phyloP scores from a whole-genome alignment of 2,797 vertebrate genomes.

The Nyctalus aviator region DNA sequence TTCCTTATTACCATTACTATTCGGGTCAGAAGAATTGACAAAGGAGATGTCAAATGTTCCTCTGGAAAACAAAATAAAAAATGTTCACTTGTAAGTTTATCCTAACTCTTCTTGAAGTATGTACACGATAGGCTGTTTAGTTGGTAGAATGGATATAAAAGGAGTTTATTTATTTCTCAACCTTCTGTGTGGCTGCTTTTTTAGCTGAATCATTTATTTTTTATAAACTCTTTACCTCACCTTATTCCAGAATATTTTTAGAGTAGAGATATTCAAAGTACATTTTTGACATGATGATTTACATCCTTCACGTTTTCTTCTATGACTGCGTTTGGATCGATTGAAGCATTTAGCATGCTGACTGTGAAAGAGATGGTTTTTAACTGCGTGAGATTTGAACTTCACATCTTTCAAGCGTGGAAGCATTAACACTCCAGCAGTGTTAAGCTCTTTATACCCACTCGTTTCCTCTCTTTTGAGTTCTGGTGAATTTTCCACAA shows the following conservation, averaged over 20 bases:
- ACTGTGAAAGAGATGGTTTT: slow-evolving; percentile 49
- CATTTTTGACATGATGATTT: background rate
- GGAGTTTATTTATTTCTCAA: background rate
- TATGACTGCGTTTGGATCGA: background rate
- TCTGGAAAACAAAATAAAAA: background rate
- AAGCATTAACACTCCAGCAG: slow-evolving; percentile 81
- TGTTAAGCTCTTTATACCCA: slow-evolving; percentile 81
- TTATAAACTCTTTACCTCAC: background rate
- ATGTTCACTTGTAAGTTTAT: background rate
- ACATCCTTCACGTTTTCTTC: background rate
- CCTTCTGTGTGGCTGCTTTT: background rate
- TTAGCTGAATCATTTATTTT: slow-evolving; percentile 1
- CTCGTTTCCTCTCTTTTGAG: slow-evolving; percentile 77
- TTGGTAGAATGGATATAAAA: background rate
- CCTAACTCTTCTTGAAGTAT: background rate
- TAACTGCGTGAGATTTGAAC: slow-evolving; percentile 62
- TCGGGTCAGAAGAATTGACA: background rate
- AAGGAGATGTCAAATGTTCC: background rate
- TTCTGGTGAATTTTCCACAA: slow-evolving; percentile 76
- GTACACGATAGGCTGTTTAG: background rate
- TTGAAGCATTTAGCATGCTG: background rate
- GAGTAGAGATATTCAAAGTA: background rate
- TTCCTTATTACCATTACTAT: background rate
- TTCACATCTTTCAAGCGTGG: slow-evolving; percentile 24
- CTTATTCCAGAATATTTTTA: background rate